Conservation (phyloP, 2,888 invertebrate genomes). For the Mythimna lalbum region DNA sequence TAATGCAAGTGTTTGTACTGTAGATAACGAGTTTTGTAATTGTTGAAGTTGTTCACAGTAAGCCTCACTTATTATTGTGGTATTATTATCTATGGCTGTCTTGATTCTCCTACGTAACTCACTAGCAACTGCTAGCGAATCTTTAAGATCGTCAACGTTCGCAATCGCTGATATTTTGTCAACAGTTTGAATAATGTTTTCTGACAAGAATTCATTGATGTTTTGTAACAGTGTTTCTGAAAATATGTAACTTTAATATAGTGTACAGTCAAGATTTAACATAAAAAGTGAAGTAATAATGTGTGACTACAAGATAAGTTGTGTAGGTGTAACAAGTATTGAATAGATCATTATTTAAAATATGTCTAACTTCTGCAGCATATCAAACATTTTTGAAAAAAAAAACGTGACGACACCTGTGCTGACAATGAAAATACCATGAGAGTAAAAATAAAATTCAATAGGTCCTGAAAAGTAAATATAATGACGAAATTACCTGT, state of each 20-base stretch:
- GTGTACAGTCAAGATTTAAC: slow-evolving; percentile 8
- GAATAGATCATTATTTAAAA: background rate
- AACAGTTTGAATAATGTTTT: slow-evolving; percentile 63
- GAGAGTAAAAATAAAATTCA: background rate
- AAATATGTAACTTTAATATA: slow-evolving; percentile 59
- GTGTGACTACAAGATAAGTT: background rate
- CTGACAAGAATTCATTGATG: slow-evolving; percentile 70
- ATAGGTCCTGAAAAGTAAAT: background rate
- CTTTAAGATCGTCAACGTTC: slow-evolving; percentile 59
- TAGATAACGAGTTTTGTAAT: slow-evolving; percentile 59
- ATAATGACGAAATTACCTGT: slow-evolving; percentile 44
- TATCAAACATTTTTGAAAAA: background rate
- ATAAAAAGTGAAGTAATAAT: background rate
- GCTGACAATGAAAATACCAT: background rate
- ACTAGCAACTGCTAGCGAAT: slow-evolving; percentile 64
- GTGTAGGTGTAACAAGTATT: background rate
- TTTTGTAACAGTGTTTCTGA: slow-evolving; percentile 66
- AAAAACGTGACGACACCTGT: background rate
- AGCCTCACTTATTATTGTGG: background rate
- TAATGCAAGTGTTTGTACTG: slow-evolving; percentile 58
- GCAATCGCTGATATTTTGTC: slow-evolving; percentile 57
- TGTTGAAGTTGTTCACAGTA: slow-evolving; percentile 26
- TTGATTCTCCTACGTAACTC: slow-evolving; percentile 64
- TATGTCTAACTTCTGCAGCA: background rate
- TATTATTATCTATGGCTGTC: slow-evolving; percentile 6